Conservation (phyloP, 1,140 invertebrate genomes). For the Drosophila nasuta region DNA sequence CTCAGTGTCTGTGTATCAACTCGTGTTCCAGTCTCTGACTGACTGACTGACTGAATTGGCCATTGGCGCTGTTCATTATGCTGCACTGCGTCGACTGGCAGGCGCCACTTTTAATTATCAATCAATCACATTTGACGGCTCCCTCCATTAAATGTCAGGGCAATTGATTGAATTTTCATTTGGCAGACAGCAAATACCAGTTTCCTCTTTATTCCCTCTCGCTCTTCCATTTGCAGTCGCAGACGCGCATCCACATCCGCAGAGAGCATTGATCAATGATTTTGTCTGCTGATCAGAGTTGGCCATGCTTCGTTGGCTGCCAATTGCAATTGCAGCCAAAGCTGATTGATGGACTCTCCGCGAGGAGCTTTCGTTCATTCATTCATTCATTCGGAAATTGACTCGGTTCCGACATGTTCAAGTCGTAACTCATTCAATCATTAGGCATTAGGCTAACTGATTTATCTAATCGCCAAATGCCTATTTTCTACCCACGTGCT, state of each 20-base stretch:
- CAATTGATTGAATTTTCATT: constrained; percentile 53
- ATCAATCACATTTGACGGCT: constrained; percentile 78
- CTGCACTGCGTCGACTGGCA: constrained; percentile 57
- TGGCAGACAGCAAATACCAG: constrained; percentile 3
- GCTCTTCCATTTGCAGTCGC: constrained; percentile 1
- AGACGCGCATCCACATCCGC: constrained; percentile 24
- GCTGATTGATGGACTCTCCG: constrained; percentile 46
- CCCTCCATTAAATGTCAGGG: constrained; percentile 63
- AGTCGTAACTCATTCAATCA: background rate
- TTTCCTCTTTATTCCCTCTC: background rate
- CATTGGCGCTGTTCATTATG: constrained; percentile 59
- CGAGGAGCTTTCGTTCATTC: background rate
- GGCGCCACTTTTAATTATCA: constrained; percentile 82
- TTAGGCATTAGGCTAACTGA: background rate
- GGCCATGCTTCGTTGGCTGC: constrained; percentile 15
- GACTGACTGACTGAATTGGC: constrained; percentile 21
- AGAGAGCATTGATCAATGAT: constrained; percentile 43
- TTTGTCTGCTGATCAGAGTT: constrained; percentile 26
- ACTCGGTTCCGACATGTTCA: no score
- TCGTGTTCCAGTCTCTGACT: background rate
- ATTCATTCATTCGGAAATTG: background rate
- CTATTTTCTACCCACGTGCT: background rate
- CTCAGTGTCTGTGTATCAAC: background rate
- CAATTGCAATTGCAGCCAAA: constrained; percentile 11
- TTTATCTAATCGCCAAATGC: background rate